Base-by-base conservation (phyloP, 2,888 invertebrate species). In the Megalurothrips usitatus region DNA sequence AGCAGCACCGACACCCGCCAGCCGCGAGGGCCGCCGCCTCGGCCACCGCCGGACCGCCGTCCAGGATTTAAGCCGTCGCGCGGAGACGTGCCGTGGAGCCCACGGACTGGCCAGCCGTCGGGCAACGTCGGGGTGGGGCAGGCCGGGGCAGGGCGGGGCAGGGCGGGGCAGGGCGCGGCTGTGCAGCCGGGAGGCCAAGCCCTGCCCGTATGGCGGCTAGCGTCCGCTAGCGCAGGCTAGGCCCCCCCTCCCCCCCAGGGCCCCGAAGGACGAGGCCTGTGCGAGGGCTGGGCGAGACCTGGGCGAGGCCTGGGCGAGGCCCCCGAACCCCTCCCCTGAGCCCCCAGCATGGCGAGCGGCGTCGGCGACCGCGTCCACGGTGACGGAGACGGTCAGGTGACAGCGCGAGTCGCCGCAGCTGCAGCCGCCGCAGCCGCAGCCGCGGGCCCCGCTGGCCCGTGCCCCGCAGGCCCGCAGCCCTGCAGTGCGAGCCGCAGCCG, bases 141-240 rank as follows among this genome's bases (percentile, higher is more conserved):
- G 58, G 58, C 14, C 58, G 58, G 58, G 58, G 58, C 58, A 17
- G 58, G 58, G 58, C 58, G 58, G 14, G 58, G 58, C 14, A 6
- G 58, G 12, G 58, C 58, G 19, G 58, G 58, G 17, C 58, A 17
- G 58, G 58, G 52, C 52, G 52, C 19, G 58, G 58, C 58, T 17
- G 58, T 17, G 58, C 58, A 4, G 58, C 58, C 19, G 58, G 58
- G 58, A 17, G 17, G 58, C 58, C 58, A 58, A n/a, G 58, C 58
- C 58, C 58, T 58, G 58, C 58, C 58, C 58, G 58, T 58, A 58
- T 58, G 58, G 58, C 58, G 58, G 58, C 58, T 58, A 58, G 58
- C 58, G n/a, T n/a, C 58, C 14, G 19, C 19, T 58, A 58, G 58
- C 58, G 19, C 58, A 14, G 58, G 34, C 34, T 43, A 43, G 34